Percentiles rank a stretch among this genome's conserved stretches.
Evolutionary conservation across 1,140 invertebrate species (phyloP).

Genomic region (Drosophila paulistorum): DNA sequence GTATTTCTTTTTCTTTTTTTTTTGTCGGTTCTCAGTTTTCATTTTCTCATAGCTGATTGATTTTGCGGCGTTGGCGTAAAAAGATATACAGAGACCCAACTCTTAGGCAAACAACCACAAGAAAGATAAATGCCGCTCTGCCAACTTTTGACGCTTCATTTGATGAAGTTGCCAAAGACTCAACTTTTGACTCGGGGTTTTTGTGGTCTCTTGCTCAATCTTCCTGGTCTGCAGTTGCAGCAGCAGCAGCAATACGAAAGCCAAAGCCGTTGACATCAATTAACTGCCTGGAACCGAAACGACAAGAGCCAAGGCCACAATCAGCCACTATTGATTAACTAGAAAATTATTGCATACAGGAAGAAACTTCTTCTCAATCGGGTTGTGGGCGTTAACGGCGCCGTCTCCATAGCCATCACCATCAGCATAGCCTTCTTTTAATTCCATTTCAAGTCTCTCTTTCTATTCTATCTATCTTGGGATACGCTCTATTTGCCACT

Average conservation of each 20-base stretch:
- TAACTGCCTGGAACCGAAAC: slow-evolving; percentile 40
- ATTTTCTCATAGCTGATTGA: slow-evolving; percentile 66
- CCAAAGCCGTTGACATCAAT: slow-evolving; percentile 75
- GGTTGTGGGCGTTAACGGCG: slow-evolving; percentile 36
- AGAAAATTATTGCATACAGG: slow-evolving; percentile 47
- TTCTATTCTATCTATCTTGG: slow-evolving; percentile 15
- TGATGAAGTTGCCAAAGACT: slow-evolving; percentile 63
- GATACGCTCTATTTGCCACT: slow-evolving; percentile 44
- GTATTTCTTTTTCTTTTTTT: too few relatives aligned
- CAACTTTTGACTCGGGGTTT: slow-evolving; percentile 26
- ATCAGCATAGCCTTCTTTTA: too few relatives aligned
- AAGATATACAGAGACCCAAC: not conserved
- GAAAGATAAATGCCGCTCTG: slow-evolving; percentile 59
- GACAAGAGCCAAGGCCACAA: slow-evolving; percentile 17
- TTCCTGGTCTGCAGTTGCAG: slow-evolving; percentile 56
- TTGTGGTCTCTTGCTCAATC: slow-evolving; percentile 74
- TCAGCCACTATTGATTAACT: slow-evolving; percentile 41
- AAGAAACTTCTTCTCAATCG: slow-evolving; percentile 33
- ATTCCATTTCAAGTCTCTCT: not conserved
- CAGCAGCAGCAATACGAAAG: not conserved
- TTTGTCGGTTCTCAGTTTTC: slow-evolving; percentile 7
- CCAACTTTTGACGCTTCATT: slow-evolving; percentile 66
- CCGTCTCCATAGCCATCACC: not conserved
- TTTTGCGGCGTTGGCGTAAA: slow-evolving; percentile 70
- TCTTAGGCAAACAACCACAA: slow-evolving; percentile 49